A percentile compares a stretch with the other conserved stretches of the same genome.
Conservation (phyloP, 2,888 invertebrate species). For the Calliscelio sp. region DNA sequence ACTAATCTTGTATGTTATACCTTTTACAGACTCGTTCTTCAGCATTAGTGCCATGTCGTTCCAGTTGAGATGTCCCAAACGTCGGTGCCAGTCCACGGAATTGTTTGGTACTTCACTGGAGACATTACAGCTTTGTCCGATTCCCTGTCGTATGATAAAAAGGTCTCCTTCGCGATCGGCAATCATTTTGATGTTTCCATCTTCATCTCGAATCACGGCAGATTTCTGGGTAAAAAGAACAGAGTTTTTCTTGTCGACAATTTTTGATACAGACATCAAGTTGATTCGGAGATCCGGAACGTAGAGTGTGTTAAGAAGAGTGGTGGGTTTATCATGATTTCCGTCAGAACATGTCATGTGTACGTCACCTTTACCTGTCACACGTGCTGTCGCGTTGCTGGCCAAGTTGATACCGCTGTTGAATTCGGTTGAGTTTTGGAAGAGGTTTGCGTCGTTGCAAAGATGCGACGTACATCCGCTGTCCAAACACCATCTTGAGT, state of each 20-base stretch:
- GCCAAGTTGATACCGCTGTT: constrained; percentile 41
- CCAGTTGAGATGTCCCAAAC: constrained; percentile 35
- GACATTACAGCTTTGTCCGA: too few species aligned
- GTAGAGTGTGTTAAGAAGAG: background rate
- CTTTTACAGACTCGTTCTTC: background rate
- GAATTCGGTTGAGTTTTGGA: background rate
- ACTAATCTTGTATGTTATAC: background rate
- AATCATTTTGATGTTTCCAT: constrained; percentile 26
- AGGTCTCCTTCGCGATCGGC: constrained; percentile 37
- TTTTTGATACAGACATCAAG: background rate
- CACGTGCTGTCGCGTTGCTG: constrained; percentile 38
- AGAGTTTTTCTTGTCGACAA: background rate
- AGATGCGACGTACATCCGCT: constrained; percentile 48
- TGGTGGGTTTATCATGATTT: background rate
- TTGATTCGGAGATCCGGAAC: background rate
- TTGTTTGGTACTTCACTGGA: too few species aligned
- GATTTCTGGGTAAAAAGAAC: background rate
- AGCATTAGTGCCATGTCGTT: constrained; percentile 40
- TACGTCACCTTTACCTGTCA: constrained; percentile 59
- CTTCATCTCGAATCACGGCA: background rate
- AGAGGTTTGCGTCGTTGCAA: constrained; percentile 29
- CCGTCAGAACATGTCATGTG: background rate
- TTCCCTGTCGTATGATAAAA: constrained; percentile 1
- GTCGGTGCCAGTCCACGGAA: constrained; percentile 36
- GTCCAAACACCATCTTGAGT: constrained; percentile 32